Percentiles rank a stretch among this genome's conserved stretches.
Evolutionary conservation across 2,797 vertebrate genomes (phyloP).

Genomic region (Lepilemur ruficaudatus): DNA sequence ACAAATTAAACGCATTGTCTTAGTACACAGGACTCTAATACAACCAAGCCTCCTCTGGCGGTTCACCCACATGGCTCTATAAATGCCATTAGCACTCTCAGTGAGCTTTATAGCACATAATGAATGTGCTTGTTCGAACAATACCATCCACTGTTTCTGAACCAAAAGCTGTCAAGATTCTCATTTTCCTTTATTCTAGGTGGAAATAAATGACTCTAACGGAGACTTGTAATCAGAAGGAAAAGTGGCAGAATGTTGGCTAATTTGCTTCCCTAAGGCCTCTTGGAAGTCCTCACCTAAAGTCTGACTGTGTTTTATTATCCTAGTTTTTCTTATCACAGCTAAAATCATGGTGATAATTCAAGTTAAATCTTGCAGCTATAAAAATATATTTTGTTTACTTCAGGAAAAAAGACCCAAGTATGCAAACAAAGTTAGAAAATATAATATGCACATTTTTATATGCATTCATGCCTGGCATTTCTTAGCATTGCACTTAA

Average conservation of each 20-base stretch:
- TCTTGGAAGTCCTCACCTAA: background rate
- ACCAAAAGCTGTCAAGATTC: constrained; percentile 73
- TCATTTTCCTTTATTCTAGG: constrained; percentile 18
- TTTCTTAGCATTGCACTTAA: background rate
- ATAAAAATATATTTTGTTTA: constrained; percentile 64
- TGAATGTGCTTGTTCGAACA: constrained; percentile 67
- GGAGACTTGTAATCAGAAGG: constrained; percentile 76
- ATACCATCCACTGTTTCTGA: constrained; percentile 61
- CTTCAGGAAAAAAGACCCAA: constrained; percentile 45
- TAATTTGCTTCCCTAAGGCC: constrained; percentile 61
- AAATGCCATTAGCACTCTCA: constrained; percentile 46
- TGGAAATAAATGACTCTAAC: constrained; percentile 67
- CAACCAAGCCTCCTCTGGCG: background rate
- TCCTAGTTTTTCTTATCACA: constrained; percentile 75
- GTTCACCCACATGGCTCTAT: constrained; percentile 2
- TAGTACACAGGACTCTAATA: background rate
- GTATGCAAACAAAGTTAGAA: constrained; percentile 56
- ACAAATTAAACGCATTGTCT: background rate
- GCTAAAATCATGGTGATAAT: constrained; percentile 72
- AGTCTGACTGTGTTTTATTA: constrained; percentile 68
- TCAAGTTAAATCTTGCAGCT: constrained; percentile 73
- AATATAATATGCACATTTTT: constrained; percentile 42
- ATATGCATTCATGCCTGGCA: background rate
- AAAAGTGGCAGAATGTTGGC: constrained; percentile 78
- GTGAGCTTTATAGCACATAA: background rate